Conservation (phyloP, 2,113 vertebrate species). For the Eudyptes chrysolophus region DNA sequence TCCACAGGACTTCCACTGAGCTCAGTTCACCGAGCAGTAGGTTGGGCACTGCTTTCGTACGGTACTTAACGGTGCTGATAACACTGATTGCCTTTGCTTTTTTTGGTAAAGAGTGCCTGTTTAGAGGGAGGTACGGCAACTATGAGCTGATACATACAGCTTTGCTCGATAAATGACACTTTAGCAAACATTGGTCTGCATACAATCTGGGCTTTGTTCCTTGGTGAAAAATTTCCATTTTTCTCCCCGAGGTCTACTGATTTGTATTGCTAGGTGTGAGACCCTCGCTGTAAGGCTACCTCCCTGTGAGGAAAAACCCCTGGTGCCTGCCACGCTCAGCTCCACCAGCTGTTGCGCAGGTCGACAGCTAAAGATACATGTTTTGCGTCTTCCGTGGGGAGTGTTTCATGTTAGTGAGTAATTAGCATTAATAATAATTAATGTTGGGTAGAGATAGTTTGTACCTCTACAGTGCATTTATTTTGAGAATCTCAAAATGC, state of each 20-base stretch:
- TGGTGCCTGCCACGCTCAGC: not conserved
- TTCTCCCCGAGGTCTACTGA: not conserved
- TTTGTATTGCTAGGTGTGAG: not conserved
- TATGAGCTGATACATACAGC: not conserved
- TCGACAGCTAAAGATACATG: not conserved
- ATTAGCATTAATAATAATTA: slow-evolving; percentile 32
- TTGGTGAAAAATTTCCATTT: not conserved
- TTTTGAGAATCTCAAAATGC: not conserved
- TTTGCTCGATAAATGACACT: not conserved
- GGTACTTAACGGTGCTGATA: not conserved
- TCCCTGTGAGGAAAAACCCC: not conserved
- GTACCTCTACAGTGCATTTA: not conserved
- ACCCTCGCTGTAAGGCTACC: not conserved
- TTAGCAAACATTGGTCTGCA: not conserved
- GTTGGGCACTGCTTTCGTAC: not conserved
- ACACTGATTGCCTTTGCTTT: not conserved
- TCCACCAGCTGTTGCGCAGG: slow-evolving; percentile 4
- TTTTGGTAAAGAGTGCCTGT: not conserved
- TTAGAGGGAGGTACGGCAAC: not conserved
- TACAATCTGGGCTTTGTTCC: not conserved
- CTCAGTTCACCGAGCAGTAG: not conserved
- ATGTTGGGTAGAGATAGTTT: not conserved
- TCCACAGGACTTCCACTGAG: fast-evolving
- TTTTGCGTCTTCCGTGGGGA: not conserved
- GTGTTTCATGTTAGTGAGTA: not conserved